Percentiles rank a stretch among this genome's conserved stretches.
Evolutionary conservation across 2,113 vertebrate species (phyloP).

Genomic region (Hipposideros armiger): DNA sequence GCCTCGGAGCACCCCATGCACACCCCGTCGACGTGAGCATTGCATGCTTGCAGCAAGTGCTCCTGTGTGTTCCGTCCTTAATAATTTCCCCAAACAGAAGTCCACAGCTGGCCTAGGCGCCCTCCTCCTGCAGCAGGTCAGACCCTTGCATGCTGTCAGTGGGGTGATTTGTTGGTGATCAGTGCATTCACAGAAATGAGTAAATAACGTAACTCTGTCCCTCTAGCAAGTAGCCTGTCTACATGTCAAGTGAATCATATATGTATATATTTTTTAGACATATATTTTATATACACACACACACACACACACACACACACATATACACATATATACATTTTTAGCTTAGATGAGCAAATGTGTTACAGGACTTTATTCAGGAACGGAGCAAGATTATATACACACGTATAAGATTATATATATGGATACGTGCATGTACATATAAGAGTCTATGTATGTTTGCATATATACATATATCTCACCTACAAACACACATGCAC

Average conservation of each 20-base stretch:
- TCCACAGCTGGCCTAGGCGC: too few species aligned
- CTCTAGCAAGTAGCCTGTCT: not conserved
- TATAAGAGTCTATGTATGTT: not conserved
- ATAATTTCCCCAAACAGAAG: not conserved
- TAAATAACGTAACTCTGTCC: too few species aligned
- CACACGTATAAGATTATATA: not conserved
- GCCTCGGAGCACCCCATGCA: fast-evolving
- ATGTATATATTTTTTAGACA: too few species aligned
- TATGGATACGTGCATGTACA: not conserved
- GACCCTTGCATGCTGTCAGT: not conserved
- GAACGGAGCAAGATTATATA: not conserved
- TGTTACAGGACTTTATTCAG: not conserved
- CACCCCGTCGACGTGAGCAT: fast-evolving
- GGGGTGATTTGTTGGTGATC: not conserved
- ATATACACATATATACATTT: too few species aligned
- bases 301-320: too few species aligned
- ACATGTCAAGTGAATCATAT: too few species aligned
- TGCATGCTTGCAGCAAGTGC: too few species aligned
- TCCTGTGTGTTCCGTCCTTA: too few species aligned
- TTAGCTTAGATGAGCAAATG: not conserved
- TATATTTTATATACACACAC: too few species aligned
- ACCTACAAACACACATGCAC: not conserved
- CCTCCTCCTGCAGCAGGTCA: too few species aligned
- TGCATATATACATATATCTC: not conserved
- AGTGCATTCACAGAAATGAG: not conserved